Conservation (phyloP, 1,140 invertebrate genomes). For the Ips typographus region DNA sequence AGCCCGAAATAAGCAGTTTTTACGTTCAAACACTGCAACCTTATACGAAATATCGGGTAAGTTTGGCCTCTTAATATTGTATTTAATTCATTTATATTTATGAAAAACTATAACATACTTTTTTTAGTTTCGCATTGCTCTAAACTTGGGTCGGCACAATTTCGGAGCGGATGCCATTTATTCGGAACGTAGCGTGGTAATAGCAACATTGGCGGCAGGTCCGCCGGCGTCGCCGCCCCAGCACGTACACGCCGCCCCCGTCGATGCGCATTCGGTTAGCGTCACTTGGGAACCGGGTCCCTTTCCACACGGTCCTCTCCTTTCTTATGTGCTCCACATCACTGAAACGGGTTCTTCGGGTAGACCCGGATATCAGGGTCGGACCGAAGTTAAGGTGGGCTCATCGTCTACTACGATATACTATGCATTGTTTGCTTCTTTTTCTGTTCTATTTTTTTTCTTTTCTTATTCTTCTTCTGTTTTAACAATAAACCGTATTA, state of each 20-base stretch:
- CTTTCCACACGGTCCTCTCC: slow-evolving; percentile 83
- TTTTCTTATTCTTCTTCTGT: slow-evolving; percentile 7
- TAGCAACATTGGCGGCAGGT: slow-evolving; percentile 74
- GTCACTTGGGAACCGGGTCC: slow-evolving; percentile 85
- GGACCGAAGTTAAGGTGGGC: slow-evolving; percentile 65
- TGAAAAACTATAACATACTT: neutral
- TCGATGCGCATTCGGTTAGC: slow-evolving; percentile 80
- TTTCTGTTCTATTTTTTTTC: neutral
- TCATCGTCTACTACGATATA: neutral
- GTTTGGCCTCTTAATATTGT: slow-evolving; percentile 23
- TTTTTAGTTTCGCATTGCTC: slow-evolving; percentile 75
- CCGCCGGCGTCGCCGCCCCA: slow-evolving; percentile 71
- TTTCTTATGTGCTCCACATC: slow-evolving; percentile 78
- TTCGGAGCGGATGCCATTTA: slow-evolving; percentile 68
- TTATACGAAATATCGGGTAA: slow-evolving; percentile 86
- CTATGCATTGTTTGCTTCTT: neutral
- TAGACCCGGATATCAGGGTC: slow-evolving; percentile 46
- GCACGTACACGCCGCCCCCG: slow-evolving; percentile 72
- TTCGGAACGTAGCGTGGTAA: slow-evolving; percentile 77
- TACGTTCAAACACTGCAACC: slow-evolving; percentile 76
- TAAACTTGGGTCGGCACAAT: slow-evolving; percentile 64
- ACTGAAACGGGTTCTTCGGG: slow-evolving; percentile 55
- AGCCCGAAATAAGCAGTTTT: slow-evolving; percentile 64
- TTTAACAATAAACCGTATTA: neutral
- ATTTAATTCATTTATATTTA: neutral